phyloP scores from a whole-genome alignment of 2,888 invertebrate species.

The Platycheirus albimanus region DNA sequence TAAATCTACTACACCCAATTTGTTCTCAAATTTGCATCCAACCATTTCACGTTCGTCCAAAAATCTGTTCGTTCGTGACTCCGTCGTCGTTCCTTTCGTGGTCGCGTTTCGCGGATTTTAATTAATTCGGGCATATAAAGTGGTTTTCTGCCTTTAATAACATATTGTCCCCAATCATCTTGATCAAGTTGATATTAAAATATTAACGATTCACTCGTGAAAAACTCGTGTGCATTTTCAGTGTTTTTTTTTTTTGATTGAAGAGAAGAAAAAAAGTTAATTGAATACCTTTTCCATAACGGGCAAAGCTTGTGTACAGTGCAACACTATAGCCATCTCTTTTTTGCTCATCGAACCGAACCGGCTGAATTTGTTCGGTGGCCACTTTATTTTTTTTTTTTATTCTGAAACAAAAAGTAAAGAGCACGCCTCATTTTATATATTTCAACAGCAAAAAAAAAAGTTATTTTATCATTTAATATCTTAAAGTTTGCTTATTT shows the following conservation, averaged over 20 bases:
- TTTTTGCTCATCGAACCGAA: constrained; percentile 25
- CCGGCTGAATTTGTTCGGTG: constrained; percentile 51
- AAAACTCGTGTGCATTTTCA: constrained; percentile 42
- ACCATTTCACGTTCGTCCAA: constrained; percentile 49
- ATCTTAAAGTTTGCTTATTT: too few species aligned
- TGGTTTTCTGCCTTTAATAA: constrained; percentile 32
- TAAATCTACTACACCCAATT: constrained; percentile 30
- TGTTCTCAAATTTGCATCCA: constrained; percentile 34
- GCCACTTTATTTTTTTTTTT: constrained; percentile 23
- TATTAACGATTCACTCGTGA: background rate
- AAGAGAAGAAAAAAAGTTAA: constrained; percentile 24
- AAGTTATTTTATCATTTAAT: too few species aligned
- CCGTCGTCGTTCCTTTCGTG: constrained; percentile 64
- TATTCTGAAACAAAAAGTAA: background rate
- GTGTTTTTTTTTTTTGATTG: too few species aligned
- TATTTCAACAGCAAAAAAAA: too few species aligned
- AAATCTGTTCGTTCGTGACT: constrained; percentile 69
- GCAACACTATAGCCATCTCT: constrained; percentile 37
- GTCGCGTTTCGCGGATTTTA: constrained; percentile 64
- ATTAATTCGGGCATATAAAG: constrained; percentile 48
- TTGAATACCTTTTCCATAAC: constrained; percentile 39
- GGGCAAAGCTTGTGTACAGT: constrained; percentile 65
- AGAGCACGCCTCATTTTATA: too few species aligned
- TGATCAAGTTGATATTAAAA: too few species aligned
- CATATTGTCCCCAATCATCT: constrained; percentile 21